Conservation (phyloP, 2,113 vertebrate genomes). For the Phainopepla nitens region DNA sequence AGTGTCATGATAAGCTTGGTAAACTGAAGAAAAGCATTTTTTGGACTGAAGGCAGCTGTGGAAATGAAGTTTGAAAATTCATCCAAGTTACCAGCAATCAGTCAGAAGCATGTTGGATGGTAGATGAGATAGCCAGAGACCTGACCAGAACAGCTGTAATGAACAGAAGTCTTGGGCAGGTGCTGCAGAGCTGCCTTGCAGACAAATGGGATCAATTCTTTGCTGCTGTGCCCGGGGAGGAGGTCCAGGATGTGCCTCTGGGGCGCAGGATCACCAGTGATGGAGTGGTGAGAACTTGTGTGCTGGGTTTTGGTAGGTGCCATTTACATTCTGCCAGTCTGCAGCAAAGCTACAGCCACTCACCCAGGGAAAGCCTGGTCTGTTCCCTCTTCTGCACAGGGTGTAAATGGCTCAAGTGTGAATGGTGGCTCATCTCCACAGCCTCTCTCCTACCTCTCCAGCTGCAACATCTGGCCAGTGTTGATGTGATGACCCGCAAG, state of each 20-base stretch:
- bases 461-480: background rate
- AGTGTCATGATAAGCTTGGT: background rate
- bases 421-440: background rate
- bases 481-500: background rate
- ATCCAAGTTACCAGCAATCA: background rate
- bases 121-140: background rate
- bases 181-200: background rate
- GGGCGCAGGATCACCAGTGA: background rate
- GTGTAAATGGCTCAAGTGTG: background rate
- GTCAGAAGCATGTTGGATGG: background rate
- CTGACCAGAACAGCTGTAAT: background rate
- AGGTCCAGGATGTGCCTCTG: background rate
- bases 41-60: background rate
- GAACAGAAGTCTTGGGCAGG: background rate
- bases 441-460: background rate
- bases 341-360: background rate
- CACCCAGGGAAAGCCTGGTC: accelerated
- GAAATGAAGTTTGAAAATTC: background rate
- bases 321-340: accelerated
- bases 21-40: background rate
- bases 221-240: background rate
- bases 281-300: background rate
- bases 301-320: background rate
- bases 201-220: background rate
- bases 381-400: background rate